A percentile compares a stretch with the other conserved stretches of the same genome.
These are phyloP conservation scores for Tachuris rubrigastra DNA, from an alignment of 2,113 vertebrate species.

Conservation along the genomic window DNA sequence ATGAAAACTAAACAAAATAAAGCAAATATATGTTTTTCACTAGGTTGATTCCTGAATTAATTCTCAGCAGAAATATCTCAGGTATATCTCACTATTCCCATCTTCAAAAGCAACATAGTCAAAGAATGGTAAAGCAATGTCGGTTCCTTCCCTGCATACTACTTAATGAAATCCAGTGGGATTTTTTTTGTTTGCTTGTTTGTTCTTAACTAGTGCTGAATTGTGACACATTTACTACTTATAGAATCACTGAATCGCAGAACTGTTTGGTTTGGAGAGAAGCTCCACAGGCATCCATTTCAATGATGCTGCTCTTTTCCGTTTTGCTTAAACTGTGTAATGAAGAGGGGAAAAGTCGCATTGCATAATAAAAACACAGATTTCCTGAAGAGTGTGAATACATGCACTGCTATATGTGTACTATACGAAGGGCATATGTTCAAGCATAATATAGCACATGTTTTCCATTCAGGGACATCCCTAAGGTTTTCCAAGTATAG, in stretches of 20 bases:
- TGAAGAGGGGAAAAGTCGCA: background rate
- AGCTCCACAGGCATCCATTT: background rate
- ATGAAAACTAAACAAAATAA: conserved; percentile 15
- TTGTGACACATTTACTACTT: background rate
- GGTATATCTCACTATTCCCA: background rate
- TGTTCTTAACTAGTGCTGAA: background rate
- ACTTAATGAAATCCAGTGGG: background rate
- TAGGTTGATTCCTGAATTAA: conserved; percentile 5
- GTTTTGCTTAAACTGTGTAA: background rate
- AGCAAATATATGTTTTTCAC: background rate
- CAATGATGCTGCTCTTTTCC: background rate
- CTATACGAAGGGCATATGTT: background rate
- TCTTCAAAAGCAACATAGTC: background rate
- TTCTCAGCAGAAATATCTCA: background rate
- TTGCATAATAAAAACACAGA: background rate
- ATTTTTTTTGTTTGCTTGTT: background rate
- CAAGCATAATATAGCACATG: background rate
- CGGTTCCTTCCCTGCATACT: background rate
- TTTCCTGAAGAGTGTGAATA: background rate
- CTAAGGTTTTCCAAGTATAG: background rate
- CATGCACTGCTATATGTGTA: background rate
- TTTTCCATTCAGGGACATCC: background rate
- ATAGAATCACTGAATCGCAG: background rate
- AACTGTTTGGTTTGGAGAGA: background rate
- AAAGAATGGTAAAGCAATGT: background rate